These are phyloP conservation scores for Silvanus unidentatus DNA, from an alignment of 2,888 invertebrate species.

Conservation along the genomic window DNA sequence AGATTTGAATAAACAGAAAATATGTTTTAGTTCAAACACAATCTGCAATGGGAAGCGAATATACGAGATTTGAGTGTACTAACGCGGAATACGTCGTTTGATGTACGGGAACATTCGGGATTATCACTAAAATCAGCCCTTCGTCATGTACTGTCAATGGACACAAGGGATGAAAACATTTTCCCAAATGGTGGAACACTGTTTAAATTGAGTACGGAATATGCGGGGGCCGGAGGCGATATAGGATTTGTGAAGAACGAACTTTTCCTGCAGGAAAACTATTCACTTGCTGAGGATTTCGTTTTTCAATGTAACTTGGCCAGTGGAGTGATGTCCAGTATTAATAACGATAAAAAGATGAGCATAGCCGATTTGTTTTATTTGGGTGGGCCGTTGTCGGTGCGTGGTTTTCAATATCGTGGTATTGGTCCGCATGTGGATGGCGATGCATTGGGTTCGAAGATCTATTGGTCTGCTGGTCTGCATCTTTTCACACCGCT, in stretches of 20 bases:
- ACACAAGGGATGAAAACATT: constrained; percentile 72
- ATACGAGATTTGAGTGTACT: constrained; percentile 74
- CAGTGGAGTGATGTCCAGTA: constrained; percentile 61
- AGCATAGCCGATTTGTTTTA: constrained; percentile 71
- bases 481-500: constrained; percentile 85
- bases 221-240: constrained; percentile 87
- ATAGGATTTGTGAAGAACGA: constrained; percentile 86
- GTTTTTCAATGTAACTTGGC: constrained; percentile 66
- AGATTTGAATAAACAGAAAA: constrained; percentile 1
- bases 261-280: constrained; percentile 56
- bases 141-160: constrained; percentile 72
- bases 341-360: constrained; percentile 54
- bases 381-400: constrained; percentile 81
- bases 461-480: constrained; percentile 80
- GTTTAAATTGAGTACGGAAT: constrained; percentile 71
- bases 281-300: constrained; percentile 54
- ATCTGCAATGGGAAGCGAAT: constrained; percentile 80
- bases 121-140: constrained; percentile 84
- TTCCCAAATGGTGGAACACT: constrained; percentile 73
- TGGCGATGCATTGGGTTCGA: constrained; percentile 67
- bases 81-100: constrained; percentile 70
- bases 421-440: constrained; percentile 84
- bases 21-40: constrained; percentile 63
- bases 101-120: constrained; percentile 82
- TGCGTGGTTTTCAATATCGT: constrained; percentile 82